Conservation (phyloP, 2,888 invertebrate genomes). For the Taphrorychus bicolor region DNA sequence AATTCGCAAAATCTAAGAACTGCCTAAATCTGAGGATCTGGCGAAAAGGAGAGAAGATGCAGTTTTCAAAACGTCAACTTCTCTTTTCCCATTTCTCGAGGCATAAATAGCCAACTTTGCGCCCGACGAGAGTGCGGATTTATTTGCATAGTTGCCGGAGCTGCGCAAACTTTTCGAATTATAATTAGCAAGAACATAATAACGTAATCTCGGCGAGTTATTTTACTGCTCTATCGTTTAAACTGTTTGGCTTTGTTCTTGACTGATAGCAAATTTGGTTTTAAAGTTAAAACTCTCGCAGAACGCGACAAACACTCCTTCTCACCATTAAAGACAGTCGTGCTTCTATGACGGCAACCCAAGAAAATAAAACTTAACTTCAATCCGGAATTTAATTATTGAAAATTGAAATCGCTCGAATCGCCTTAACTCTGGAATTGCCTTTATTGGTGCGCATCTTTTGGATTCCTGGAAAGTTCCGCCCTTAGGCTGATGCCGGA, state of each 20-base stretch:
- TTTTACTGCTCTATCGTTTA: constrained; percentile 2
- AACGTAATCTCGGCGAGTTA: constrained; percentile 8
- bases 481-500: constrained; percentile 13
- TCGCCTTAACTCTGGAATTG: constrained; percentile 24
- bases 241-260: not conserved
- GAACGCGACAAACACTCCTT: not conserved
- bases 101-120: not conserved
- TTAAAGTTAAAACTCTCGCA: not conserved
- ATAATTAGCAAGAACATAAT: constrained; percentile 7
- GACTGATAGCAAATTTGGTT: not conserved
- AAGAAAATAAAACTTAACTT: constrained; percentile 5
- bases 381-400: constrained; percentile 32
- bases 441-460: constrained; percentile 32
- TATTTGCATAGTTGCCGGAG: constrained; percentile 8
- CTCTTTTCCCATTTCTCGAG: not conserved
- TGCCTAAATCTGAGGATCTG: not conserved
- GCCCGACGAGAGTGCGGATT: not conserved
- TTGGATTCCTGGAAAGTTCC: constrained; percentile 27
- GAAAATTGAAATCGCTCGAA: constrained; percentile 35
- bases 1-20: not conserved
- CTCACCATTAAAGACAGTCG: no score
- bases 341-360: not conserved
- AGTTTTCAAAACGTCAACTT: not conserved
- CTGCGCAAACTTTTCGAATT: constrained; percentile 5
- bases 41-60: constrained; percentile 1